Base-by-base conservation (phyloP, 2,888 invertebrate genomes). In the Rhorus exstirpatorius region DNA sequence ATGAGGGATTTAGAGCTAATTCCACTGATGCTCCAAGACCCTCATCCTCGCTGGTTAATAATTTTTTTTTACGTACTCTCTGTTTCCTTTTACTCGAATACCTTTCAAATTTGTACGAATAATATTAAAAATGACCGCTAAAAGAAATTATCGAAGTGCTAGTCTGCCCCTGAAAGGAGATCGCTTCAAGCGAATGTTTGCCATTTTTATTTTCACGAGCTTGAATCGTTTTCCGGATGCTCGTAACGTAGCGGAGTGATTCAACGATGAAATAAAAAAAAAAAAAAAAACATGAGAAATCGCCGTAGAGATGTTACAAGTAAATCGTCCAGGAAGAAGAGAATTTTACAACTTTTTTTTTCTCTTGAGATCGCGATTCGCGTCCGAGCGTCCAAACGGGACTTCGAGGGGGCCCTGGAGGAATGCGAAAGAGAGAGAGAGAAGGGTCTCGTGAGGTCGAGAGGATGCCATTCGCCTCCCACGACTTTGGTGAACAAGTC, bases 401-500 rank as follows among this genome's bases (percentile, higher is more conserved):
- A 82, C 82, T 79, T 70, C 31, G n/a, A n/a, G 70, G 63, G 49
- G 49, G 74, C 51, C 53, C 61, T 51, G 63, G 6, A 82, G 58
- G 78, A 70, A 82, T 79, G 78, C 70, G 63, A 31, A 19, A 61
- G 78, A 77, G 67, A 74, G n/a, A n/a, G n/a, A n/a, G n/a, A n/a
- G n/a, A n/a, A n/a, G n/a, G 63, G 70, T 77, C 78, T 79, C 38
- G 68, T 8, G 70, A 58, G 78, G 78, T 82, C 78, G 82, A 51
- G 65, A 68, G 70, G 63, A 74, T 81, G 70, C 74, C 65, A 75
- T 74, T 77, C 21, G 74, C 81, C 78, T 81, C 74, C 81, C 81
- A 81, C 81, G 81, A 81, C 46, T 49, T 67, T 12, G 26, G 51
- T 53, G 77, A 78, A 78, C 74, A 78, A 78, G 81, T 71, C 65